Base-by-base conservation (phyloP, 2,113 vertebrate genomes). In the Nanger granti region DNA sequence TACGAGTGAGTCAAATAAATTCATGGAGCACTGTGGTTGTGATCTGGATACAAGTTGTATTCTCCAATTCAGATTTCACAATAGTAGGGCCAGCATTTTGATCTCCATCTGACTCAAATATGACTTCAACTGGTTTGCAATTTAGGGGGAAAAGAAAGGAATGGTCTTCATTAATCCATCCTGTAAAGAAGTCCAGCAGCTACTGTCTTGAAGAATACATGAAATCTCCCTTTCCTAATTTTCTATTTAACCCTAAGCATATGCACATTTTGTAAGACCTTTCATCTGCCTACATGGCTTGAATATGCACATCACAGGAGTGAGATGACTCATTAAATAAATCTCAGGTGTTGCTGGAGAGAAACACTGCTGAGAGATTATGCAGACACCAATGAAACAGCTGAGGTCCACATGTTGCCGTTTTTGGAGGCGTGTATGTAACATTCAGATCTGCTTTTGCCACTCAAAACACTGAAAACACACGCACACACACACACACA, bases 291-390 rank as follows among this genome's bases (percentile, higher is more conserved):
- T 26, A 62, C 54, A n/a, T 24, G 18, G 11, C 86, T 87, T 95
- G 49, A 91, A 28, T 12, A 93, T 2, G 28, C 13, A 31, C 29
- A 62, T 87, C 89, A 41, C 0, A 66, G 9, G 57, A 80, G 57
- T 1, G 44, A 59, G 34, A 80, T 49, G 87, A 88, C 54, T 97
- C 47, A 91, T n/a, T 82, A 84, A 96, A 93, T 82, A 55, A 84
- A 95, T 87, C 93, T 76, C 95, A 97, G 95, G 95, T 96, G 97
- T 49, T 97, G 57, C 57, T 96, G 59, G 29, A n/a, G 28, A 34
- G 41, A 94, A 66, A 26, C 18, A 41, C 87, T 76, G 73, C 95
- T 85, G 84, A 85, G 94, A 92, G 37, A 95, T 64, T 90, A 91
- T 62, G 37, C 64, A 92, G 93, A 96, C 96, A 62, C 54, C 57